Base-by-base conservation (phyloP, 1,140 invertebrate genomes). In the Teleogryllus occipitalis region DNA sequence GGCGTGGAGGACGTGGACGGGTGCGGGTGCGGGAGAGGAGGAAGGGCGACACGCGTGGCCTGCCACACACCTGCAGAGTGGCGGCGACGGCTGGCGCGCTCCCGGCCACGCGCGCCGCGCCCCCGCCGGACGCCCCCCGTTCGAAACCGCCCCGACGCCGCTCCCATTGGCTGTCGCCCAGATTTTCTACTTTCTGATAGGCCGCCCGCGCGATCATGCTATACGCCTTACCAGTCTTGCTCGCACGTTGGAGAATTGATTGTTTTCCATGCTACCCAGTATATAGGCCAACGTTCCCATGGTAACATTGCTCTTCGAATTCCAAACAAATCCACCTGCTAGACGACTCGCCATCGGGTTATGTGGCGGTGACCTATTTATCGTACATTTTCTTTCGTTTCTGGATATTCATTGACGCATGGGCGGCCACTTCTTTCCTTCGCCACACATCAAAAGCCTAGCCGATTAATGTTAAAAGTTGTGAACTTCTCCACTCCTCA, bases 321-420 rank as follows among this genome's bases (percentile, higher is more conserved):
- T 77, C 76, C 76, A 77, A 77, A 77, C 76, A 77, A 77, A 77
- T 77, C 76, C 46, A 39, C 74, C 27, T n/a, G 74, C 27, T 75
- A n/a, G 27, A 18, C 76, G 21, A 47, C 48, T 46, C 8, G 39
- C 75, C 27, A 2, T 39, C 75, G 21, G 47, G 48, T n/a, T 77
- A 48, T 22, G 47, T 48, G 76, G 48, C 76, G 47, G 21, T 77
- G 76, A 77, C 76, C 76, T 54, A 77, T 77, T 77, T 77, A 77
- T 77, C 48, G 18, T 48, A 65, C 18, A 18, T 65, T 39, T 2
- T 39, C 27, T 39, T 39, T 39, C 1, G 27, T 39, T 39, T 39
- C 27, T 39, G 5, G 27, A 39, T 39, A 39, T 39, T 39, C 27
- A 39, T 39, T 39, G 27, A 39, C 27, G 27, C 27, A 1, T 39